Evolutionary conservation across 2,888 invertebrate species (phyloP).

Genomic region (Gymnocheta viridis): DNA sequence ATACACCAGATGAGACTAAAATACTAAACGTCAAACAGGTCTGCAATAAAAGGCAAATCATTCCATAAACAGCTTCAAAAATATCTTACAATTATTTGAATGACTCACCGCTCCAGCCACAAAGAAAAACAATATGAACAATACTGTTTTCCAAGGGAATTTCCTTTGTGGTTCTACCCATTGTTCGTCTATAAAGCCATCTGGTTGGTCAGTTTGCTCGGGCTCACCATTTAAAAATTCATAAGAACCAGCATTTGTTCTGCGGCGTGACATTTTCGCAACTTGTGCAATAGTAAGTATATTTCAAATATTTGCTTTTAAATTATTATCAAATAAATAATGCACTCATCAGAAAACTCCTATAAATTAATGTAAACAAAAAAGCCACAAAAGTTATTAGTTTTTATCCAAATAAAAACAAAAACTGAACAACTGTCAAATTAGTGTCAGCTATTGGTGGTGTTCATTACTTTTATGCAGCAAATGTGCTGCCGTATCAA

Average conservation of each 20-base stretch:
- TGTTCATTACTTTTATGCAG: neutral
- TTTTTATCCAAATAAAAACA: constrained; percentile 22
- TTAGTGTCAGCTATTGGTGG: constrained; percentile 3
- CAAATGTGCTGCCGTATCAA: neutral
- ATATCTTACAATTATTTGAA: neutral
- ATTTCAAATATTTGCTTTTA: neutral
- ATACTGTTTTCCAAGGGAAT: constrained; percentile 93
- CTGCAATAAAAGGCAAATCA: constrained; percentile 63
- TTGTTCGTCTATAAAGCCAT: constrained; percentile 81
- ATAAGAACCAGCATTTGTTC: constrained; percentile 63
- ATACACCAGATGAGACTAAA: constrained; percentile 90
- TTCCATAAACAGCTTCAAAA: neutral
- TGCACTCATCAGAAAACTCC: constrained; percentile 8
- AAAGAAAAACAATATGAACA: constrained; percentile 89
- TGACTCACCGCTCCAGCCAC: constrained; percentile 86
- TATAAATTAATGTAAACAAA: constrained; percentile 56
- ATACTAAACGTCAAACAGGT: constrained; percentile 89
- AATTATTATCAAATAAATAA: neutral
- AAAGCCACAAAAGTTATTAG: neutral
- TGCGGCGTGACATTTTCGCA: constrained; percentile 67
- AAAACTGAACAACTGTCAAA: neutral
- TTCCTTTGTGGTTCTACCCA: constrained; percentile 86
- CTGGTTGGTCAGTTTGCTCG: constrained; percentile 62
- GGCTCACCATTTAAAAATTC: constrained; percentile 32
- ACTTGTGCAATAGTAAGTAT: neutral